A percentile compares a stretch with the other conserved stretches of the same genome.
phyloP scores from a whole-genome alignment of 2,888 invertebrate species.

The Baronia brevicornis region DNA sequence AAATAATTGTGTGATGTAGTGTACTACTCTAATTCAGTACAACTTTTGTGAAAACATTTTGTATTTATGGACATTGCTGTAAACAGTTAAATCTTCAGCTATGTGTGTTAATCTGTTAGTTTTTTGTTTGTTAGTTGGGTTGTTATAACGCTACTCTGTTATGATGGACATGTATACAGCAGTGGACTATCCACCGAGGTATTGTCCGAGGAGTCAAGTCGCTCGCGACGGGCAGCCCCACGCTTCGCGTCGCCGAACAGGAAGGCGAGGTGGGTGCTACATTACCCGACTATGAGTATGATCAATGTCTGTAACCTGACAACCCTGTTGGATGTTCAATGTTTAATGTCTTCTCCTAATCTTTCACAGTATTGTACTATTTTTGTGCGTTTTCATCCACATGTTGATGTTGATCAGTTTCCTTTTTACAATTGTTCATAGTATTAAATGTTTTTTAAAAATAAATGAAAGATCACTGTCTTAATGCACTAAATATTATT shows the following conservation, averaged over 20 bases:
- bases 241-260: conserved; percentile 60
- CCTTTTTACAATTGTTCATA: conserved; percentile 12
- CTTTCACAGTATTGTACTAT: conserved; percentile 27
- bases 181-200: conserved; percentile 88
- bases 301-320: conserved; percentile 28
- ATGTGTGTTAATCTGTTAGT: conserved; percentile 2
- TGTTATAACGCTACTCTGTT: conserved; percentile 14
- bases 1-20: too few relatives aligned
- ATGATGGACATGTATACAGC: conserved; percentile 72
- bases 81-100: too few relatives aligned
- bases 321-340: conserved; percentile 38
- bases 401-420: conserved; percentile 18
- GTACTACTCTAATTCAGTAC: too few relatives aligned
- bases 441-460: conserved; percentile 12
- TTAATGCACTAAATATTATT: conserved; percentile 17
- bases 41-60: too few relatives aligned
- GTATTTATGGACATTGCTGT: too few relatives aligned
- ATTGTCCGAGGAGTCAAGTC: conserved; percentile 82
- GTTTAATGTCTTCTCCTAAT: conserved; percentile 49
- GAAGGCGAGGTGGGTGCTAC: conserved; percentile 71
- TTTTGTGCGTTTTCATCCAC: conserved; percentile 17
- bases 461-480: too few relatives aligned
- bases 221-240: conserved; percentile 68
- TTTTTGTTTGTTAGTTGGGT: conserved; percentile 5
- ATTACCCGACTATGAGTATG: conserved; percentile 34